Percentiles rank a stretch among this genome's conserved stretches.
Evolutionary conservation across 37 sponge, comb jelly and placozoan genomes (phyloP).

Genomic region (Cliona cf. orientalis): DNA sequence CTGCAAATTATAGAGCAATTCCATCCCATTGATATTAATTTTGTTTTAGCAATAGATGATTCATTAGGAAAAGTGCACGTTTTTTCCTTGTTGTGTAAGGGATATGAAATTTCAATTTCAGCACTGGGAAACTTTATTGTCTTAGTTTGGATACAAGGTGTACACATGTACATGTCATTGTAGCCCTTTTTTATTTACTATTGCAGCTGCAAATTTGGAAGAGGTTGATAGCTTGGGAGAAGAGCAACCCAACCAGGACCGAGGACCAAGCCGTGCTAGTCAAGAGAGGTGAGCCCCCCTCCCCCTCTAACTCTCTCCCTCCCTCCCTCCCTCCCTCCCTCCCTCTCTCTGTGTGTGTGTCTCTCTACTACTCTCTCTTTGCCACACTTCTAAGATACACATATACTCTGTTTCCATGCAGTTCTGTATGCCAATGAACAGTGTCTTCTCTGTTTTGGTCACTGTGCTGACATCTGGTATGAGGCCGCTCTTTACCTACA

Average conservation of each 20-base stretch:
- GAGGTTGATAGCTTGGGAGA: conserved; percentile 91
- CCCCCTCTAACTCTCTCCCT: not conserved
- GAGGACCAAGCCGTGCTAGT: conserved; percentile 71
- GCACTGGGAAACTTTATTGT: too few species aligned
- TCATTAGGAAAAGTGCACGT: too few species aligned
- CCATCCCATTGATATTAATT: too few species aligned
- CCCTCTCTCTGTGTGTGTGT: not conserved
- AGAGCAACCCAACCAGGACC: conserved; percentile 87
- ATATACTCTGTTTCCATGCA: conserved; percentile 11
- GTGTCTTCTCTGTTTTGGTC: conserved; percentile 86
- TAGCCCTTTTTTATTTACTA: too few species aligned
- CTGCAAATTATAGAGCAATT: too few species aligned
- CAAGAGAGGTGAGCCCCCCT: conserved; percentile 76
- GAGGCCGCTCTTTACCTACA: conserved; percentile 91
- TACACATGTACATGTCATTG: too few species aligned
- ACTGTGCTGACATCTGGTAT: conserved; percentile 94
- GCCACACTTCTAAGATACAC: not conserved
- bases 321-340: not conserved
- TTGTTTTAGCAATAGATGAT: too few species aligned
- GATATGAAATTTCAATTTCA: too few species aligned
- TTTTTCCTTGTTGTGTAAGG: too few species aligned
- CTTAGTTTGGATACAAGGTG: too few species aligned
- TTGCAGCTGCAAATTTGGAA: conserved; percentile 82
- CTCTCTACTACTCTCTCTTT: not conserved
- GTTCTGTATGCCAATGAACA: conserved; percentile 92